phyloP scores from a whole-genome alignment of 2,888 invertebrate species.

The Leptinotarsa juncta region DNA sequence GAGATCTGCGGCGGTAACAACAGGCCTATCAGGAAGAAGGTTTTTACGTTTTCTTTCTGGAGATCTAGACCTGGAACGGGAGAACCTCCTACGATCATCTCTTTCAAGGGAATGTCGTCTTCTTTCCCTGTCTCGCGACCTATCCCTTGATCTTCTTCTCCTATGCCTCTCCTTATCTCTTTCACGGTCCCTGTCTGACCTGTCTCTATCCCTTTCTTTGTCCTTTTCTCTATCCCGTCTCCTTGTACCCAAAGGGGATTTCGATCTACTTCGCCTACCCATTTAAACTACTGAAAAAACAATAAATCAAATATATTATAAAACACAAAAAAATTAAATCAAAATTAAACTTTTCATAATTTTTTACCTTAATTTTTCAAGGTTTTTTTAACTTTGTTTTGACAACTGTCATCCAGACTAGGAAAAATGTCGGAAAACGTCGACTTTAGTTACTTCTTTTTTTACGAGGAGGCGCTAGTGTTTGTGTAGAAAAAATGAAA shows the following conservation, averaged over 20 bases:
- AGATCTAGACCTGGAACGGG: slow-evolving; percentile 60
- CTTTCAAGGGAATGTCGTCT: slow-evolving; percentile 65
- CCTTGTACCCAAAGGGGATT: slow-evolving; percentile 67
- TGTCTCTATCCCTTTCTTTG: slow-evolving; percentile 67
- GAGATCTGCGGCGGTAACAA: slow-evolving; percentile 84
- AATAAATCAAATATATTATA: slow-evolving; percentile 28
- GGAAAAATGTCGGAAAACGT: slow-evolving; percentile 60
- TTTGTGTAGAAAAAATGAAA: slow-evolving; percentile 31
- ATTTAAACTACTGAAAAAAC: slow-evolving; percentile 57
- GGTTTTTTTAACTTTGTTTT: slow-evolving; percentile 50
- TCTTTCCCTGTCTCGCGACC: slow-evolving; percentile 64
- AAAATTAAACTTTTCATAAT: slow-evolving; percentile 42
- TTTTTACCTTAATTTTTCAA: slow-evolving; percentile 51
- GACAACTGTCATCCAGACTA: slow-evolving; percentile 52
- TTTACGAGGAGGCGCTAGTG: slow-evolving; percentile 61
- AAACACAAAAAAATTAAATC: slow-evolving; percentile 40
- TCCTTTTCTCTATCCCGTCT: slow-evolving; percentile 69
- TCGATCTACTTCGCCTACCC: slow-evolving; percentile 69
- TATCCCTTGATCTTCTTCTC: slow-evolving; percentile 63
- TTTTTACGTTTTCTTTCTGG: slow-evolving; percentile 56
- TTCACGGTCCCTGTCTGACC: slow-evolving; percentile 66
- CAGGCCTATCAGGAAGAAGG: slow-evolving; percentile 70
- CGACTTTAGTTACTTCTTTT: slow-evolving; percentile 62
- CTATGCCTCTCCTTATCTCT: slow-evolving; percentile 64
- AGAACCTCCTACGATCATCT: slow-evolving; percentile 62